Evolutionary conservation across 2,888 invertebrate genomes (phyloP), one percentile per base, ranked within the genome.

Genomic region (Tolmerus cingulatus): DNA sequence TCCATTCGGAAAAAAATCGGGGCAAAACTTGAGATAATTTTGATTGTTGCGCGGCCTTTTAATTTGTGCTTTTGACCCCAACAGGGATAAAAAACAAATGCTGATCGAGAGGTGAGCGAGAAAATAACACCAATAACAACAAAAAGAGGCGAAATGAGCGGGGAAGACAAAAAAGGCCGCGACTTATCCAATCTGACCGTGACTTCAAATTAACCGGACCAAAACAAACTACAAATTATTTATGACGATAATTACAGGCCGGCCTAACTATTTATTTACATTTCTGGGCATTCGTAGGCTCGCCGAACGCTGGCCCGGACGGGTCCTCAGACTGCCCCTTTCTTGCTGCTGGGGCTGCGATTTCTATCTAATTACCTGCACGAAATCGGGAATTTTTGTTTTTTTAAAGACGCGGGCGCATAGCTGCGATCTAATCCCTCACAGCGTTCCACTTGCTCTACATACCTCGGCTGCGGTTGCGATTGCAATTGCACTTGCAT

Each of bases 161-260:
- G 87, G 27, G 66, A 66, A 66, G 66, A 66, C 66, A 66, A 66
- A 66, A n/a, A 66, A 66, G 66, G 66, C 66, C 66, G 66, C 66
- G 66, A 66, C 89, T 89, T 88, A 89, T 88, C 87, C 88, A 51
- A 84, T 78, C 84, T 87, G 87, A 88, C 89, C 89, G 87, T 89
- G 88, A 86, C 88, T 89, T 89, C 89, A 89, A 89, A 89, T 90
- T 90, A 89, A 88, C 87, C 88, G 89, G 89, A 89, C 89, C 90
- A 89, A 90, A 90, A 90, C 90, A 90, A 90, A 90, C 90, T 89
- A 90, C 88, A 88, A 90, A 89, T 90, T 89, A 89, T 90, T 89
- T 88, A 88, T 86, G 88, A 88, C 88, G 87, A 88, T 89, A 90
- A 90, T 90, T 89, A 90, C 89, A 90, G 89, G 88, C 85, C 90